Evolutionary conservation across 2,888 invertebrate species (phyloP).

Genomic region (Latheticus oryzae): DNA sequence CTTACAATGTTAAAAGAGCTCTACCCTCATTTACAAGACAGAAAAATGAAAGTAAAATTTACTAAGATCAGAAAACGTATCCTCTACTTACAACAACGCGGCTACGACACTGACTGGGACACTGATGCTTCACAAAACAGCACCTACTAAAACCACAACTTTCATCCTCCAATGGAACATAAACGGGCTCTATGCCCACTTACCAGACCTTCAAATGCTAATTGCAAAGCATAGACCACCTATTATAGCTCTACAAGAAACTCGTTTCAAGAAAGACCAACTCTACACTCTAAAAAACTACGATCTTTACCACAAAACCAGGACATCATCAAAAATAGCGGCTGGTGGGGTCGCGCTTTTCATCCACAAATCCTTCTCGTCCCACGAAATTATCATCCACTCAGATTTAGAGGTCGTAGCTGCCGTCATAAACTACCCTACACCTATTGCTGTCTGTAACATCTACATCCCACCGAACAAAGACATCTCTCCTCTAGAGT

Average conservation of each 20-base stretch:
- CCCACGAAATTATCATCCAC: slow-evolving; percentile 16
- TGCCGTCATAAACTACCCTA: slow-evolving; percentile 8
- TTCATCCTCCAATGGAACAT: slow-evolving; percentile 34
- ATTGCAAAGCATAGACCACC: slow-evolving; percentile 10
- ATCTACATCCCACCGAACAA: slow-evolving; percentile 25
- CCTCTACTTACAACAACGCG: no score
- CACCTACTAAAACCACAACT: background rate
- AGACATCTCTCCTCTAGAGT: slow-evolving; percentile 7
- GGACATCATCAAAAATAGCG: slow-evolving; percentile 3
- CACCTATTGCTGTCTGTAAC: slow-evolving; percentile 23
- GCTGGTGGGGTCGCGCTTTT: slow-evolving; percentile 33
- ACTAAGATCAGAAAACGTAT: no score
- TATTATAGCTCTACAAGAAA: slow-evolving; percentile 35
- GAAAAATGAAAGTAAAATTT: slow-evolving; percentile 26
- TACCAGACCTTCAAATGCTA: slow-evolving; percentile 21
- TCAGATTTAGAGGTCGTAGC: slow-evolving; percentile 30
- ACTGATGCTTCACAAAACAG: slow-evolving; percentile 2
- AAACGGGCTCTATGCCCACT: slow-evolving; percentile 29
- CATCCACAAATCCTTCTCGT: slow-evolving; percentile 10
- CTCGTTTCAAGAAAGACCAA: slow-evolving; percentile 21
- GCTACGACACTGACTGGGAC: slow-evolving; percentile 8
- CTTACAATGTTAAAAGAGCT: slow-evolving; percentile 4
- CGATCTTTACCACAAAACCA: slow-evolving; percentile 14
- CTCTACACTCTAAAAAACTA: slow-evolving; percentile 13
- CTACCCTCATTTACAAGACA: slow-evolving; percentile 8